phyloP scores from a whole-genome alignment of 2,113 vertebrate species.

The Origma solitaria region DNA sequence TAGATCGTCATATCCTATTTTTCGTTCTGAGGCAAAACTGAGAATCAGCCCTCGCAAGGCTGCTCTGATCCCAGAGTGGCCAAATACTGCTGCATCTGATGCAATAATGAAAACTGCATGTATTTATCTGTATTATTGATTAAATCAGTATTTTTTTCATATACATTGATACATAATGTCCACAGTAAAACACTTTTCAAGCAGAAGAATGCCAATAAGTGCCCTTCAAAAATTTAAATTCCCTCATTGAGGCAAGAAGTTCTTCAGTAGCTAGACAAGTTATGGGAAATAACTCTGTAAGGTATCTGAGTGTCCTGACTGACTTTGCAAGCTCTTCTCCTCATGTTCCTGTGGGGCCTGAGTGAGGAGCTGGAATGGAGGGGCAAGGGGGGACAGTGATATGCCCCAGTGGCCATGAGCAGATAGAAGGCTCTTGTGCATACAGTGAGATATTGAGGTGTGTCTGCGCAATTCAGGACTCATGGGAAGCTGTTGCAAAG shows the following conservation, averaged over 20 bases:
- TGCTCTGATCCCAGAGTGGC: neutral
- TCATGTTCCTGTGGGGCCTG: fast-evolving
- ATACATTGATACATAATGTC: neutral
- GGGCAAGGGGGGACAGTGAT: neutral
- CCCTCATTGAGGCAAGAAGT: neutral
- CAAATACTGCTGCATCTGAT: neutral
- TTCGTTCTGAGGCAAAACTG: neutral
- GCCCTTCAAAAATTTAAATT: neutral
- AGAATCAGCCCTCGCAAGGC: neutral
- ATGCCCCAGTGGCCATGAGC: neutral
- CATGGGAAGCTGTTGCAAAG: fast-evolving
- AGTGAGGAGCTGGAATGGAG: neutral
- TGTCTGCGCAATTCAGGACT: neutral
- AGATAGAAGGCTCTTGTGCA: neutral
- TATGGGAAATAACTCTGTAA: neutral
- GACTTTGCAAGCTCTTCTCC: neutral
- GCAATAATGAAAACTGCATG: neutral
- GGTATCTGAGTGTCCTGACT: neutral
- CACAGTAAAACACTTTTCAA: neutral
- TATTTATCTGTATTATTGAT: neutral
- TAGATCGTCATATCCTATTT: neutral
- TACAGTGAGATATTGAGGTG: neutral
- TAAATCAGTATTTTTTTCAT: neutral
- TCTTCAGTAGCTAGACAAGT: neutral
- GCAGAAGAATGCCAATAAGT: neutral